phyloP scores from a whole-genome alignment of 1,140 invertebrate genomes.

The Euschistus heros region DNA sequence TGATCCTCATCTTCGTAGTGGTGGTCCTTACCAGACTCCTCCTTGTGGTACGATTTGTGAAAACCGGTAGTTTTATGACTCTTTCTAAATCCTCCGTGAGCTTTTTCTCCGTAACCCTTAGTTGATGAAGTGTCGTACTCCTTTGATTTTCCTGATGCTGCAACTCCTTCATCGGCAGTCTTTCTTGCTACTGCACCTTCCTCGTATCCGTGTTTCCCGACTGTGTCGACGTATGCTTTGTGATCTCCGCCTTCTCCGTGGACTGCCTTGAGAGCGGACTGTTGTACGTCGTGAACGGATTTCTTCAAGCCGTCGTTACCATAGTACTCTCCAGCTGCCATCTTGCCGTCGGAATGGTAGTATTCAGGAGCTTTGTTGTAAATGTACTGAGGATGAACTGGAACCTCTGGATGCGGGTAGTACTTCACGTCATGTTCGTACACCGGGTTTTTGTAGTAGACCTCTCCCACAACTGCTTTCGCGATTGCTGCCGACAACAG shows the following conservation, averaged over 20 bases:
- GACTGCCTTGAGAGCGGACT: too few relatives aligned
- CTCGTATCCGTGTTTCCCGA: neutral
- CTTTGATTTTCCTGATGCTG: neutral
- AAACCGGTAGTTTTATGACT: slow-evolving; percentile 56
- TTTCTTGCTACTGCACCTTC: neutral
- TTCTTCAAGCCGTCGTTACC: too few relatives aligned
- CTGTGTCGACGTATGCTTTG: too few relatives aligned
- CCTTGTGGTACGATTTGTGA: slow-evolving; percentile 60
- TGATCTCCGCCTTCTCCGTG: too few relatives aligned
- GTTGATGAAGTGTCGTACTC: neutral
- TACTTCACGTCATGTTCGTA: neutral
- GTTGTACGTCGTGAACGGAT: too few relatives aligned
- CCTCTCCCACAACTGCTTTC: neutral
- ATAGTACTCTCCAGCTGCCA: too few relatives aligned
- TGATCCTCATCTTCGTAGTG: slow-evolving; percentile 59
- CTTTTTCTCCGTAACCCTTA: slow-evolving; percentile 16
- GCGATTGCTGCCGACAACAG: slow-evolving; percentile 1
- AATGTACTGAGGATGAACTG: neutral
- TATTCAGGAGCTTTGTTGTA: neutral
- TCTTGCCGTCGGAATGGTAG: too few relatives aligned
- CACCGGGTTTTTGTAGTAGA: neutral
- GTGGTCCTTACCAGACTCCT: slow-evolving; percentile 61
- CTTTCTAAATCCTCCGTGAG: slow-evolving; percentile 42
- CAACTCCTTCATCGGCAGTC: neutral
- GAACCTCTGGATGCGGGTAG: neutral